A percentile compares a stretch with the other conserved stretches of the same genome.
phyloP scores from a whole-genome alignment of 1,140 invertebrate species.

The Drosophila persimilis region DNA sequence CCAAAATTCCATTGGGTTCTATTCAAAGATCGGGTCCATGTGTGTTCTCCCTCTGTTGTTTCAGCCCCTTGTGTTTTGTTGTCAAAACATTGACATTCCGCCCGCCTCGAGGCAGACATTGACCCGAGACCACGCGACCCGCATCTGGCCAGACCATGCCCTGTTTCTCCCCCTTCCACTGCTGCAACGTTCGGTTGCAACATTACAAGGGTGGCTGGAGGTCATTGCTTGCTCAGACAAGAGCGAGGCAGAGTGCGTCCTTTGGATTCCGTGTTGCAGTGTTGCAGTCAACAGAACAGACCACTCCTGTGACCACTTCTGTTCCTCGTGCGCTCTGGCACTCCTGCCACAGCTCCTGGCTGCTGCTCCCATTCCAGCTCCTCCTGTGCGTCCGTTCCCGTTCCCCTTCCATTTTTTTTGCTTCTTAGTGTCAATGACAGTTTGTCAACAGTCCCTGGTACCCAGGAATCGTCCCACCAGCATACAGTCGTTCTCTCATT shows the following conservation, averaged over 20 bases:
- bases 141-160: constrained; percentile 30
- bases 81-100: constrained; percentile 25
- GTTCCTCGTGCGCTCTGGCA: too few species aligned
- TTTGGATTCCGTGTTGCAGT: background rate
- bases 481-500: constrained; percentile 26
- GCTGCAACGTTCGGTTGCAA: too few species aligned
- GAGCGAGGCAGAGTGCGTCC: background rate
- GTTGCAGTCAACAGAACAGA: too few species aligned
- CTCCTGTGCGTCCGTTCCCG: too few species aligned
- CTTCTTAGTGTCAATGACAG: constrained; percentile 38
- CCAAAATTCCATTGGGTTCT: too few species aligned
- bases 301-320: too few species aligned
- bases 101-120: constrained; percentile 20
- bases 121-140: constrained; percentile 27
- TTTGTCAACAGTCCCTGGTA: too few species aligned
- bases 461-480: background rate
- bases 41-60: too few species aligned
- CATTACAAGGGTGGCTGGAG: constrained; percentile 1
- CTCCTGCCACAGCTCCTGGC: too few species aligned
- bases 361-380: too few species aligned
- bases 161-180: background rate
- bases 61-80: background rate
- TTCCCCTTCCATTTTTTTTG: too few species aligned
- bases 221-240: constrained; percentile 31
- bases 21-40: too few species aligned